These are phyloP conservation scores for Phorcus lineatus DNA, from an alignment of 2,888 invertebrate genomes.

Conservation along the genomic window DNA sequence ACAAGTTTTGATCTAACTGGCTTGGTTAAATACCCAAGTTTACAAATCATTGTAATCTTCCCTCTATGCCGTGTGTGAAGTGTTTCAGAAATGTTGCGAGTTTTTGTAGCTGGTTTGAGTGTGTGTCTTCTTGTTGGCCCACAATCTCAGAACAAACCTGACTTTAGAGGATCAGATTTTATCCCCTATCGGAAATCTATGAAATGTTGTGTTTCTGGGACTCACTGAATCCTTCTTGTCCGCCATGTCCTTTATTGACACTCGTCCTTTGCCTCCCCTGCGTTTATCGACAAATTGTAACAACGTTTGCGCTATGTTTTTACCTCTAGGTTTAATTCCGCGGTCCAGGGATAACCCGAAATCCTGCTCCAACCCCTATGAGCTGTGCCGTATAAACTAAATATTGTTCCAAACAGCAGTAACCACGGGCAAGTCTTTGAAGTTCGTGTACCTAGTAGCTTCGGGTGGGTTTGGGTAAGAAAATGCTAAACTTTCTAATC, in stretches of 20 bases:
- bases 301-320: constrained; percentile 34
- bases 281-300: constrained; percentile 23
- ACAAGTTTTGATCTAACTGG: constrained; percentile 15
- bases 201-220: constrained; percentile 26
- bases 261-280: neutral
- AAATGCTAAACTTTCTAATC: constrained; percentile 43
- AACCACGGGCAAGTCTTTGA: constrained; percentile 39
- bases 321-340: constrained; percentile 31
- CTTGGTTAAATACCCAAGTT: constrained; percentile 17
- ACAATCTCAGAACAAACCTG: constrained; percentile 38
- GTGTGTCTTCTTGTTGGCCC: neutral
- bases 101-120: constrained; percentile 21
- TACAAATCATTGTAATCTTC: constrained; percentile 21
- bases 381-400: constrained; percentile 29
- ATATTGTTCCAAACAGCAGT: constrained; percentile 24
- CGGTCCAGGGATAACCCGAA: constrained; percentile 25
- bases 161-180: constrained; percentile 25
- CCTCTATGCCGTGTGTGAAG: neutral
- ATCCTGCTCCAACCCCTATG: constrained; percentile 28
- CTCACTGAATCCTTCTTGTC: constrained; percentile 3
- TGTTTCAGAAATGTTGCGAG: constrained; percentile 23
- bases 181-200: constrained; percentile 30
- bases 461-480: constrained; percentile 35
- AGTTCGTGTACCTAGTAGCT: constrained; percentile 27
- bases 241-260: constrained; percentile 22